Percentiles rank a stretch among this genome's conserved stretches.
Conservation (phyloP, 2,797 vertebrate genomes). For the Sebastiscus tertius region DNA sequence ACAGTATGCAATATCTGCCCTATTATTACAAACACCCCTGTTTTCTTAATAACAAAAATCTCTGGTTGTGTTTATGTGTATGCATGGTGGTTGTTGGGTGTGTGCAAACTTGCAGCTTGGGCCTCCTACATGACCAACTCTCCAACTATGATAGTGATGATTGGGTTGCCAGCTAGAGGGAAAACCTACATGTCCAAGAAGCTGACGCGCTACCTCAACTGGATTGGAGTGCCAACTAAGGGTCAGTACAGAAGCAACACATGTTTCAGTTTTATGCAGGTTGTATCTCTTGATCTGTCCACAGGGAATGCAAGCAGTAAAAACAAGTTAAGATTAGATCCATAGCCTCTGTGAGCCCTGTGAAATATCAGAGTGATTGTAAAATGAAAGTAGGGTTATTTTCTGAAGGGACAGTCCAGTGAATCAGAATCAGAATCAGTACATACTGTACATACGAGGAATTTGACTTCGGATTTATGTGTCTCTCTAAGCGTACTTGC, state of each 20-base stretch:
- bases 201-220: conserved; percentile 98
- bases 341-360: background rate
- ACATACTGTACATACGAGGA: no score
- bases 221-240: conserved; percentile 98
- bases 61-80: background rate
- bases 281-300: background rate
- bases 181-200: conserved; percentile 99
- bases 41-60: no score
- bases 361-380: background rate
- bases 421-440: no score
- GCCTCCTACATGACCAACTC: conserved; percentile 99
- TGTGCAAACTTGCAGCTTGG: conserved; percentile 82
- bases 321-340: background rate
- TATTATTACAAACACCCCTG: background rate
- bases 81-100: background rate
- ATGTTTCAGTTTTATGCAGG: background rate
- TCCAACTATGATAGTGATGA: conserved; percentile 97
- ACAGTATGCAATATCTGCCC: background rate
- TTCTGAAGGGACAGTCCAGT: background rate
- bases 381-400: background rate
- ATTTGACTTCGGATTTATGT: no score
- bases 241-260: conserved; percentile 77
- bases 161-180: conserved; percentile 94
- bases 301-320: background rate
- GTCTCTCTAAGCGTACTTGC: no score